Base-by-base conservation (phyloP, 92 coral and sea anemone genomes). In the Anthopleura xanthogrammica region DNA sequence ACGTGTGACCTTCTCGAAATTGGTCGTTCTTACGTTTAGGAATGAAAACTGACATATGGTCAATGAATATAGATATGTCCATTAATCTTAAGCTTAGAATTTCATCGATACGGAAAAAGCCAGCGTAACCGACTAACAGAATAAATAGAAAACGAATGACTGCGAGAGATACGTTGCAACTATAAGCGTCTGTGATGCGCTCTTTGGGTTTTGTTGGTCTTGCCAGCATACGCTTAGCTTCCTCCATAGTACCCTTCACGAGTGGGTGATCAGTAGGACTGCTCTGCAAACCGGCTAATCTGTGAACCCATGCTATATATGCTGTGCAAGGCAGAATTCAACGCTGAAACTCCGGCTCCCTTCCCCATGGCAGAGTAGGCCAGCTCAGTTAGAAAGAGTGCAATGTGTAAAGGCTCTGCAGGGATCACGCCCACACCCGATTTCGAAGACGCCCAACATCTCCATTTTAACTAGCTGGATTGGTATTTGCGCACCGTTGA, bases 141-240 rank as follows among this genome's bases (percentile, higher is more conserved):
- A 89, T 74, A 65, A 83, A 89, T 48, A 91, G 72, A 81, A 91
- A 88, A 12, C 92, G 82, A 75, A 89, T 74, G 76, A 40, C 79
- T 52, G 89, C 87, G 41, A 92, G 80, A 36, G 70, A 70, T 12
- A 77, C 65, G 36, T 79, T 92, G 48, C 75, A 76, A 43, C 46
- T 72, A 60, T 92, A 86, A 75, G 62, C 54, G 9, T 86, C 76
- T 64, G 83, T 85, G 11, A 89, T 77, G 55, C 52, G 78, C 76
- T 92, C 84, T 77, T 92, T 92, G 42, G 90, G 92, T 50, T 80
- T 82, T 43, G 86, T 72, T 20, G 95, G 92, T 57, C 82, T 81
- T 12, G 88, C 83, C 76, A 90, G 73, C 36, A 54, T 76, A 24
- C 84, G 64, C 68, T 80, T 79, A 50, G 94, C 92, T 36, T 83